These are phyloP conservation scores for Germaria angustata DNA, from an alignment of 2,888 invertebrate species.

Conservation along the genomic window DNA sequence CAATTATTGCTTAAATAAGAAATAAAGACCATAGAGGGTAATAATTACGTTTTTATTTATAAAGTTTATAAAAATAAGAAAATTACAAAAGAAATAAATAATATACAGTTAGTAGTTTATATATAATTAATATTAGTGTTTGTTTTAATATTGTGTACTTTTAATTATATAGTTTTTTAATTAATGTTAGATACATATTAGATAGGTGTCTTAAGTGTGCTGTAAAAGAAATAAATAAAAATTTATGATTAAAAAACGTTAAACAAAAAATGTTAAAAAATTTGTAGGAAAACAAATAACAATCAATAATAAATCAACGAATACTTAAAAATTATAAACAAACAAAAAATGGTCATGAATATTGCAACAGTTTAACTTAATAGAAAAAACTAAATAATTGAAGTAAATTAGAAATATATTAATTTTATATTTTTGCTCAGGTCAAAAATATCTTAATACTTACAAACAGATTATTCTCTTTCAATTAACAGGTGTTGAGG, in stretches of 20 bases:
- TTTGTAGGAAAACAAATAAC: constrained; percentile 48
- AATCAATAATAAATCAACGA: constrained; percentile 49
- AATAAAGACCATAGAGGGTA: constrained; percentile 59
- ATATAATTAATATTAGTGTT: constrained; percentile 44
- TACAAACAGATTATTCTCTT: constrained; percentile 28
- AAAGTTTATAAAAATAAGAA: constrained; percentile 50
- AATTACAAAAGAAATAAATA: constrained; percentile 64
- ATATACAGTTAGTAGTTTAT: constrained; percentile 62
- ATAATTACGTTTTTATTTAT: constrained; percentile 23
- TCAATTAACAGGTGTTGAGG: constrained; percentile 30
- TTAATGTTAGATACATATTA: constrained; percentile 14
- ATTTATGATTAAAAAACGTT: constrained; percentile 16
- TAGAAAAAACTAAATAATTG: constrained; percentile 1
- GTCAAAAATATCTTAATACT: constrained; percentile 79
- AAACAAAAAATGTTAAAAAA: constrained; percentile 40
- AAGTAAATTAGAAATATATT: constrained; percentile 70
- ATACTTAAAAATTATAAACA: constrained; percentile 49
- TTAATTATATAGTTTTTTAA: neutral
- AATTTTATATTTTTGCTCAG: constrained; percentile 78
- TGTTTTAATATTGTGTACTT: constrained; percentile 36
- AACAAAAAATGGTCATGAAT: constrained; percentile 34
- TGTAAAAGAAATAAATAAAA: constrained; percentile 18
- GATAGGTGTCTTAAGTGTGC: constrained; percentile 54
- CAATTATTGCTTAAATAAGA: constrained; percentile 64
- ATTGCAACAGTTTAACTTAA: constrained; percentile 65